Conservation (phyloP, 2,888 invertebrate species). For the Pachliopta kotzebuea region DNA sequence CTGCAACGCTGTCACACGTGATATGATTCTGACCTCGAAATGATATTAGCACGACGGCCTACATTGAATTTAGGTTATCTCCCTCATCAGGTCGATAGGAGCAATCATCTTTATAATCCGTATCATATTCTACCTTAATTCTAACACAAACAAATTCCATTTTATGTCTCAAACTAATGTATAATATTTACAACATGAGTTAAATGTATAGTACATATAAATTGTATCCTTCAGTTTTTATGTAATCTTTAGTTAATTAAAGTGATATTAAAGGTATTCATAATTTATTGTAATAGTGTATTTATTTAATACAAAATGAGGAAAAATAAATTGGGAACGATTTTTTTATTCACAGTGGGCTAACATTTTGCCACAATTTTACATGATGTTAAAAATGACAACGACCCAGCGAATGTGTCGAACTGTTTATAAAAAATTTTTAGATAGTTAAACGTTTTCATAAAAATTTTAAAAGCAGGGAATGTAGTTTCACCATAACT, state of each 20-base stretch:
- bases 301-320: too few relatives aligned
- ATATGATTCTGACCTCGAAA: slow-evolving; percentile 44
- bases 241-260: background rate
- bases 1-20: background rate
- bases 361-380: too few relatives aligned
- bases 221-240: background rate
- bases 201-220: background rate
- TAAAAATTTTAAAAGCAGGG: too few relatives aligned
- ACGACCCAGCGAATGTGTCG: too few relatives aligned
- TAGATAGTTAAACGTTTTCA: too few relatives aligned
- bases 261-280: background rate
- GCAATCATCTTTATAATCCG: slow-evolving; percentile 41
- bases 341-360: too few relatives aligned
- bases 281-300: too few relatives aligned
- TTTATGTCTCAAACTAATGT: background rate
- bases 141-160: background rate
- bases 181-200: background rate
- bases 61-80: slow-evolving; percentile 65
- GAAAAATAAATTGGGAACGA: too few relatives aligned
- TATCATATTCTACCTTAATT: slow-evolving; percentile 18
- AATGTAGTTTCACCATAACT: too few relatives aligned
- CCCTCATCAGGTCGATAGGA: slow-evolving; percentile 44
- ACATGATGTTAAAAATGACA: too few relatives aligned
- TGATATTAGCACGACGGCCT: slow-evolving; percentile 55
- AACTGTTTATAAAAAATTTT: too few relatives aligned